Evolutionary conservation across 2,113 vertebrate species (phyloP).

Genomic region (Neomonachus schauinslandi): DNA sequence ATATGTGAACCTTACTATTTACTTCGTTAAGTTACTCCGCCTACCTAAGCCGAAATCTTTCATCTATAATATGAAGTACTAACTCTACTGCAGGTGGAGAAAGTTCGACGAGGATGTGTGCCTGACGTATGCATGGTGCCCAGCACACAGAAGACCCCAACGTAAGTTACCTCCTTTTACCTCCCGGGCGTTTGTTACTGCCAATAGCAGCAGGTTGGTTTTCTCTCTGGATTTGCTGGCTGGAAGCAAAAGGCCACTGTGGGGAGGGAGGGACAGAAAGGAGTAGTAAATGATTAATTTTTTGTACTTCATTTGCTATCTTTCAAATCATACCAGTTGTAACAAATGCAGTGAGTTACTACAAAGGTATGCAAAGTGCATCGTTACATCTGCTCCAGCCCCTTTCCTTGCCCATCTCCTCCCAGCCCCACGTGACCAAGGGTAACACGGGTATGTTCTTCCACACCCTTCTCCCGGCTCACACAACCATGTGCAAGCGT

Average conservation of each 20-base stretch:
- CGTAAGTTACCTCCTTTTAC: neutral
- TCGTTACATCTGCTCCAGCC: neutral
- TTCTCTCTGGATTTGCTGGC: neutral
- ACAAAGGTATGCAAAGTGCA: neutral
- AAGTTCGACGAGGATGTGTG: neutral
- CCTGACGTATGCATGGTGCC: accelerated
- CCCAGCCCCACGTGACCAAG: accelerated
- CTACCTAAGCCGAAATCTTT: neutral
- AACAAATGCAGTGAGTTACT: neutral
- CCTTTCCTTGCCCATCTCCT: neutral
- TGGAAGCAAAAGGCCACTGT: neutral
- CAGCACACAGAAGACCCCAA: neutral
- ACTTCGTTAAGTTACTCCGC: neutral
- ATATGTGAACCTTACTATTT: too few relatives aligned
- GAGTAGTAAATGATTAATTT: neutral
- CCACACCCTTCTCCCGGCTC: neutral
- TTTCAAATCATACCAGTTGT: neutral
- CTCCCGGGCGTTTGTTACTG: neutral
- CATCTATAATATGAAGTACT: neutral
- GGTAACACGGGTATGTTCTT: neutral
- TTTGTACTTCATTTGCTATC: neutral
- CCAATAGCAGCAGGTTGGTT: neutral
- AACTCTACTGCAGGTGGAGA: too few relatives aligned
- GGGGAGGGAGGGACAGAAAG: neutral
- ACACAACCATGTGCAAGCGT: accelerated